Conservation (phyloP, 2,797 vertebrate genomes). For the Pachyuromys duprasi region DNA sequence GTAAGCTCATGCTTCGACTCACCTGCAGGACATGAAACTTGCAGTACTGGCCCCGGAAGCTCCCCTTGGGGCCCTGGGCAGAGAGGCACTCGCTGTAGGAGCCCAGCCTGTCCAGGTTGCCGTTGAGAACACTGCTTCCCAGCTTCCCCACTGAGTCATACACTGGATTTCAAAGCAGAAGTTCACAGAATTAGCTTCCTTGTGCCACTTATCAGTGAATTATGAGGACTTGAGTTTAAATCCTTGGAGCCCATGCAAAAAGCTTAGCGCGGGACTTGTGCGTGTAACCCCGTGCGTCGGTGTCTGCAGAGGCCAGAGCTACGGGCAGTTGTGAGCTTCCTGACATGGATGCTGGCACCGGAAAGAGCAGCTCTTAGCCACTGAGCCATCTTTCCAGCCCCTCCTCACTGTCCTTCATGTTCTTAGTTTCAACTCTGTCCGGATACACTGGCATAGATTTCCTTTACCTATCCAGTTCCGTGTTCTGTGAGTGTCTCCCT, state of each 20-base stretch:
- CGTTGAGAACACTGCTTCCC: conserved; percentile 89
- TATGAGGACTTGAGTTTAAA: not conserved
- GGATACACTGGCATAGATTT: not conserved
- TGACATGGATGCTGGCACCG: not conserved
- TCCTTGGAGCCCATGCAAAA: not conserved
- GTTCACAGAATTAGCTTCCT: not conserved
- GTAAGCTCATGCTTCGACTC: not conserved
- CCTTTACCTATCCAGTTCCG: rapidly evolving
- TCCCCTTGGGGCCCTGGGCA: conserved; percentile 72
- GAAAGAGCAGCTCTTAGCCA: not conserved
- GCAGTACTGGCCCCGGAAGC: conserved; percentile 91
- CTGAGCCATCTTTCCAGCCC: not conserved
- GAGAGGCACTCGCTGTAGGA: conserved; percentile 89
- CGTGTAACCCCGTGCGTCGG: not conserved
- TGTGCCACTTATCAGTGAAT: not conserved
- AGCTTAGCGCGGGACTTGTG: not conserved
- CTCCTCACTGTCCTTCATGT: not conserved
- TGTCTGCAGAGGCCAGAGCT: too few relatives aligned
- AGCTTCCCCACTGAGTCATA: conserved; percentile 92
- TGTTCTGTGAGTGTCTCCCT: not conserved
- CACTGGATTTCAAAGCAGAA: conserved; percentile 86
- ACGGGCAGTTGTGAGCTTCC: not conserved
- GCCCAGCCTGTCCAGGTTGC: conserved; percentile 91
- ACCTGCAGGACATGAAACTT: conserved; percentile 91
- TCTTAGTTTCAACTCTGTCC: not conserved